Conservation (phyloP, 2,113 vertebrate species). For the Phasianus colchicus region DNA sequence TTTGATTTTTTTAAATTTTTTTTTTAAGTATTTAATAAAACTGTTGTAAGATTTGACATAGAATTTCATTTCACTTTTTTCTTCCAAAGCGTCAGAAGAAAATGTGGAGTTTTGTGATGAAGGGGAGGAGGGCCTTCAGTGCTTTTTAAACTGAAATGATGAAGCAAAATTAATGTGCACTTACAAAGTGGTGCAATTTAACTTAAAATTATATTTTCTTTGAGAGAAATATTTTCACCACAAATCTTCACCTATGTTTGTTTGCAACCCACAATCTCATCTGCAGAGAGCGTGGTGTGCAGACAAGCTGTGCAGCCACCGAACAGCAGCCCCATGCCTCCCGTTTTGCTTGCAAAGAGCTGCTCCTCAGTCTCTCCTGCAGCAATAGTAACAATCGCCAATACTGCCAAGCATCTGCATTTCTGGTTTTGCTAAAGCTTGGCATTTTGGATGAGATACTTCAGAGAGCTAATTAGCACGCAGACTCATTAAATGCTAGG, state of each 20-base stretch:
- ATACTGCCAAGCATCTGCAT: neutral
- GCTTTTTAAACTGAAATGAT: neutral
- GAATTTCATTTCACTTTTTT: neutral
- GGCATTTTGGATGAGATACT: slow-evolving; percentile 25
- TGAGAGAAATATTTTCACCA: neutral
- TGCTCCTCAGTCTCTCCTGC: neutral
- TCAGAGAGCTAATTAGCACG: slow-evolving; percentile 39
- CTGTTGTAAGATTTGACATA: neutral
- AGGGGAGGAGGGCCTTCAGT: neutral
- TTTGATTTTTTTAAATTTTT: neutral
- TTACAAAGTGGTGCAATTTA: neutral
- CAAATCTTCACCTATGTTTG: neutral
- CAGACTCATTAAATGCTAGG: slow-evolving; percentile 33
- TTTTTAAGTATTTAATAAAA: neutral
- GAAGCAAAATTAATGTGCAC: neutral
- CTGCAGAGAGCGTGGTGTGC: neutral
- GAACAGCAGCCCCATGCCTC: neutral
- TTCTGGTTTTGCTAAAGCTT: slow-evolving; percentile 27
- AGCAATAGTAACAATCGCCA: neutral
- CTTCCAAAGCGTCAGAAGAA: neutral
- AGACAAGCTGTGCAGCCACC: neutral
- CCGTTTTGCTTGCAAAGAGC: neutral
- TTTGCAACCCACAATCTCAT: neutral
- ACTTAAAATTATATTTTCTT: neutral
- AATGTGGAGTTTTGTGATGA: neutral